Percentiles rank a stretch among this genome's conserved stretches.
Conservation (phyloP, 2,113 vertebrate species). For the Heterochromis multidens region DNA sequence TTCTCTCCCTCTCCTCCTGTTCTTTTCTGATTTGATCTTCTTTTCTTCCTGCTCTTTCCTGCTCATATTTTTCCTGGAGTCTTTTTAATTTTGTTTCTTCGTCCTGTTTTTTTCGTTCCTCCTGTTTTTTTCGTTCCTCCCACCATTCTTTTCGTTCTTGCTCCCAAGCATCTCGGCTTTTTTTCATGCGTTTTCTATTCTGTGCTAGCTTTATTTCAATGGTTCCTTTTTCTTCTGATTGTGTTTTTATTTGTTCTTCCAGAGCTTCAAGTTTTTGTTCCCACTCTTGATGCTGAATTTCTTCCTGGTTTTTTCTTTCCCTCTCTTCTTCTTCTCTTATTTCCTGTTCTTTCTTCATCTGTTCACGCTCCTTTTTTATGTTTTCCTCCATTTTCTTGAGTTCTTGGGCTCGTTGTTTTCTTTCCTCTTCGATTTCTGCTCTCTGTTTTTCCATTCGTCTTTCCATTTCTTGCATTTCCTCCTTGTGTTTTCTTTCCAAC, state of each 20-base stretch:
- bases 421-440: background rate
- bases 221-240: too few species aligned
- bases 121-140: accelerated
- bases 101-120: accelerated
- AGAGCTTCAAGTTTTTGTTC: background rate
- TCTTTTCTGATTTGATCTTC: too few species aligned
- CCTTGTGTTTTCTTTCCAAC: background rate
- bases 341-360: accelerated
- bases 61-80: too few species aligned
- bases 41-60: too few species aligned
- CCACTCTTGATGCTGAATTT: accelerated
- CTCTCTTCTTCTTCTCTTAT: accelerated
- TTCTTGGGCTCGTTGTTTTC: too few species aligned
- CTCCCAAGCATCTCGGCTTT: background rate
- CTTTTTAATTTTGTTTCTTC: background rate
- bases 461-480: background rate
- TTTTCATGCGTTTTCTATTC: accelerated
- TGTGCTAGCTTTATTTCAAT: accelerated
- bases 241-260: background rate
- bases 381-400: background rate
- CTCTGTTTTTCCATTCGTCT: background rate
- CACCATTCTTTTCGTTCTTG: accelerated
- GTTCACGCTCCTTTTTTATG: accelerated
- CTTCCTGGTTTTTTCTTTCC: background rate
- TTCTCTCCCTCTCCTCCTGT: too few species aligned